Evolutionary conservation across 2,888 invertebrate species (phyloP), one percentile per base, ranked within the genome.

Genomic region (Cremastobaeus sp.): DNA sequence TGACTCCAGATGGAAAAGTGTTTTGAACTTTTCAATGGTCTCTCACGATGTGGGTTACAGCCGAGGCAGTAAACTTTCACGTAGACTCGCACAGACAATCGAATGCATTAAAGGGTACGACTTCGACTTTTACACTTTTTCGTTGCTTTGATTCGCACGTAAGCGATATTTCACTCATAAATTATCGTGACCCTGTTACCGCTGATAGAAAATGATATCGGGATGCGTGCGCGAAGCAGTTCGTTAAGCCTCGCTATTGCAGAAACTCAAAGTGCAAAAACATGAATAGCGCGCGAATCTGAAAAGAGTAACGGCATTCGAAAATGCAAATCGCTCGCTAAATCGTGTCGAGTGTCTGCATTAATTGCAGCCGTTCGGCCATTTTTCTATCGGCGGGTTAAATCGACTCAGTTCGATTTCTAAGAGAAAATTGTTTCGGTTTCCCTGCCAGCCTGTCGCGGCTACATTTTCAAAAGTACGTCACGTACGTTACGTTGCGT

Each of bases 1-100:
- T 9, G 15, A 12, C 39, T 60, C 9, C 8, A 3, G 20, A 25
- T 21, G 21, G 21, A 47, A 47, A 59, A 45, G 47, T 25, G 25
- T 59, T 35, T 35, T 59, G 35, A 47, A 41, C 45, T 60, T 60
- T 57, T 52, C 47, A 60, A 60, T 35, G 48, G 48, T 20, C 30
- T 48, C 47, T 11, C 47, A 47, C 21, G 9, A 47, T 37, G 21
- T 47, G 30, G 30, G 30, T 35, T 39, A 37, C 18, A 18, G 43
- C 18, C 1, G 20, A 4, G 39, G 6, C 8, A 9, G n/a, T 14
- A 45, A 65, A 65, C 64, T 54, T 65, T 65, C 64, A 45, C 50
- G 21, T 17, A 17, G 28, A 25, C 34, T n/a, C 34, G 21, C 25
- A 32, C 39, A 52, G 18, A 54, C 52, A 37, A 65, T 37, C 30